Evolutionary conservation across 1,140 invertebrate species (phyloP), one percentile per base, ranked within the genome.

Genomic region (Cherax destructor): DNA sequence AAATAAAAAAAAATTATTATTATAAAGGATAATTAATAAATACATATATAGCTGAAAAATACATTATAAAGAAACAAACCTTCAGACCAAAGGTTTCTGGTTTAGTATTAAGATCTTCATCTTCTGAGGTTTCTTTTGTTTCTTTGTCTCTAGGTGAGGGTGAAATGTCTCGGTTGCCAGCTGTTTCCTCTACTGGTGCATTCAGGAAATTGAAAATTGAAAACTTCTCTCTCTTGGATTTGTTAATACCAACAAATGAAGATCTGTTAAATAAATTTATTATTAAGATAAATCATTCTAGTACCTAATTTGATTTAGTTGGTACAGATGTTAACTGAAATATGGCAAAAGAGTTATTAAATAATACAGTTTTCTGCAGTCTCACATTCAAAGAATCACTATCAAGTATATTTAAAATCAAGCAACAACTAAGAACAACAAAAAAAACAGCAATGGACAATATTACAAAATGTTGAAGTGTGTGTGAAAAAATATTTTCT

Each of bases 201-300:
- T 96, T 96, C 4, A 97, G 93, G 87, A 97, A 97, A 93, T 97
- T 96, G 93, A 97, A 98, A 47, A 97, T 95, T 0, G 97, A 97
- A 93, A 96, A 97, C 80, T 96, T 96, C 94, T 94, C 96, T 95
- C 88, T 96, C 95, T 92, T 96, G 41, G 95, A 91, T 95, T 92
- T 94, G 59, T 92, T 93, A 50, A 95, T 56, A 50, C 94, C 94
- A 89, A 94, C 93, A 76, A 94, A 93, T 16, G 93, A 77, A 10
- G 85, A 92, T 56, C 88, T 90, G 81, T 24, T 10, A 49, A 56
- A 52, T 69, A 86, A 9, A 72, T 41, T 59, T 4, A 65, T 16
- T 24, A 30, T 18, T 13, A 16, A 65, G 21, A 65, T 18, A 65
- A 18, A 65, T 18, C 61, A 21, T 18, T 65, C 13, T 56, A 56